Base-by-base conservation (phyloP, 1,140 invertebrate genomes). In the Caenorhabditis remanei region DNA sequence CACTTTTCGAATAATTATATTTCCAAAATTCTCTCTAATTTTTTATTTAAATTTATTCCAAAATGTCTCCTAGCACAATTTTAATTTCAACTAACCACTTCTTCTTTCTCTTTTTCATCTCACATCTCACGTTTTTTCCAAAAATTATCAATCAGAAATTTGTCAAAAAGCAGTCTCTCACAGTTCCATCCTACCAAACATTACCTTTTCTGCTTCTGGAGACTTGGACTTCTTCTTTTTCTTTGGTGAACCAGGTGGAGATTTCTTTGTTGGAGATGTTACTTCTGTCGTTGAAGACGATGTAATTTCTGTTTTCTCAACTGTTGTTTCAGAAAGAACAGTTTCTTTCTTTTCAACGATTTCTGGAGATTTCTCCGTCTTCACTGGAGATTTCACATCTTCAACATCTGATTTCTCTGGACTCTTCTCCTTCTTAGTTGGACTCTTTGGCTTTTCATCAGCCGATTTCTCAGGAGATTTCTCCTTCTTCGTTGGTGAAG, bases 151-250 rank as follows among this genome's bases (percentile, higher is more conserved):
- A 79, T 5, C 0, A 53, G 24, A 32, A 32, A 32, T 50, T 79
- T 32, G 50, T 24, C 46, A 50, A 79, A 79, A 50, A 8, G 19
- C 46, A 4, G 41, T 75, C 41, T 75, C 67, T 75, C 67, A 9
- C 43, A 43, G n/a, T 32, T 32, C 32, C 32, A 32, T 50, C 71
- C 46, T 79, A 79, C 71, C 13, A 79, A 79, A 79, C 71, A 14
- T 79, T 79, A 79, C 71, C 71, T 79, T 79, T 50, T 79, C 71
- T 9, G 32, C 61, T 85, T 46, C 82, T 41, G 83, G 84, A 13
- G 79, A 87, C 55, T 41, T 55, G 43, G 61, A 86, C 63, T 61
- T 75, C 50, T 67, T 88, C 83, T 58, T 85, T 50, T 46, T 55
- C 87, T 67, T 63, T 83, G n/a, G 67, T 55, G 48, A 63, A 1